Percentiles rank a stretch among this genome's conserved stretches.
phyloP scores from a whole-genome alignment of 1,140 invertebrate genomes.

The Olivierus martensii region DNA sequence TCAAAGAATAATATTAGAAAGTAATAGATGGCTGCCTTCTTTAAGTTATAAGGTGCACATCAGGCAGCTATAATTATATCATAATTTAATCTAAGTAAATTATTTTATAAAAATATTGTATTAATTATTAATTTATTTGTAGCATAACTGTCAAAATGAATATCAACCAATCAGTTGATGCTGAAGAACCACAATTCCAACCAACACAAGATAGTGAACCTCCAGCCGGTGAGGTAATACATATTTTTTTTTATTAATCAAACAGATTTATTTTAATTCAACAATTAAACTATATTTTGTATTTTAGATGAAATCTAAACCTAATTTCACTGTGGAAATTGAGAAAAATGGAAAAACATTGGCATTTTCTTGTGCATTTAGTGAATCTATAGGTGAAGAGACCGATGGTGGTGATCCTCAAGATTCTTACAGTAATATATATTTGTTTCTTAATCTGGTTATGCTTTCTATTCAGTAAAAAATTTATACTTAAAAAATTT shows the following conservation, averaged over 20 bases:
- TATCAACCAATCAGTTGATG: constrained; percentile 79
- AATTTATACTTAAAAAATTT: too few relatives aligned
- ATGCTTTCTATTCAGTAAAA: too few relatives aligned
- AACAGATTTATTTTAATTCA: too few relatives aligned
- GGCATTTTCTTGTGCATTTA: constrained; percentile 65
- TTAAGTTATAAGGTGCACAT: too few relatives aligned
- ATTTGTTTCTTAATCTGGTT: too few relatives aligned
- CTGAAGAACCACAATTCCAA: constrained; percentile 47
- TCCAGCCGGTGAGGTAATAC: constrained; percentile 36
- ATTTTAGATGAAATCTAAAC: constrained; percentile 62
- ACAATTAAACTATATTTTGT: not conserved
- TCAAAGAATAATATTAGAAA: too few relatives aligned
- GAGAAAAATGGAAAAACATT: constrained; percentile 49
- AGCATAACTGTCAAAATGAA: constrained; percentile 66
- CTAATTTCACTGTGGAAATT: constrained; percentile 70
- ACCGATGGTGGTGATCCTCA: constrained; percentile 43
- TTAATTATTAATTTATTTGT: constrained; percentile 18
- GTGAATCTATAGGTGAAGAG: constrained; percentile 42
- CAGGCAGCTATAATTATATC: too few relatives aligned
- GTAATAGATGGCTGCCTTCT: too few relatives aligned
- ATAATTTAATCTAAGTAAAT: too few relatives aligned
- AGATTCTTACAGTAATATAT: constrained; percentile 43
- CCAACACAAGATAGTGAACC: constrained; percentile 43
- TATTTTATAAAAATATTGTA: not conserved
- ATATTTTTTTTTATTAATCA: too few relatives aligned